phyloP scores from a whole-genome alignment of 2,888 invertebrate species.

The Rotaria macrura region DNA sequence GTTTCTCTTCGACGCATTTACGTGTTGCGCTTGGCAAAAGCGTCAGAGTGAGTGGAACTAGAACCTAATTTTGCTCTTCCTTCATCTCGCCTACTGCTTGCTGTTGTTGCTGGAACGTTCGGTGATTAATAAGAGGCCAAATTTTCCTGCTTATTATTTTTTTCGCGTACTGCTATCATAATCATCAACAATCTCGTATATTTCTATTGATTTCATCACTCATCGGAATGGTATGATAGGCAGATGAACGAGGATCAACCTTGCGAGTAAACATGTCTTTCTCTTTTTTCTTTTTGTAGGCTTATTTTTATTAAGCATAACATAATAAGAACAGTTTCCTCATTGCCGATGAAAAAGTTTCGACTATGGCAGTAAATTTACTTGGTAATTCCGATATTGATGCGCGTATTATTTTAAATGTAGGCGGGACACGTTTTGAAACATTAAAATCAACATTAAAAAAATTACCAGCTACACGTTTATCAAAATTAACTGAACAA shows the following conservation, averaged over 20 bases:
- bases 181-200: background rate
- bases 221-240: background rate
- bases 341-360: too few species aligned
- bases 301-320: background rate
- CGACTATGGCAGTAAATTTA: background rate
- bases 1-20: background rate
- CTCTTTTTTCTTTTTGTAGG: background rate
- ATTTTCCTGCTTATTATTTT: background rate
- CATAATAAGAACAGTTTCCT: background rate
- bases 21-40: background rate
- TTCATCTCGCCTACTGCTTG: background rate
- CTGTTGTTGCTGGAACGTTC: background rate
- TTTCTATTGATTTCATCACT: background rate
- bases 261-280: background rate
- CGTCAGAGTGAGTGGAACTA: background rate
- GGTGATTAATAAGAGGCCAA: background rate
- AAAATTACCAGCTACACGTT: conserved; percentile 81
- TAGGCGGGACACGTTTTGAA: conserved; percentile 80
- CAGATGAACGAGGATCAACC: background rate
- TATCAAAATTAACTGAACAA: conserved; percentile 72
- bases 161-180: background rate
- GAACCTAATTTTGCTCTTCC: conserved; percentile 12
- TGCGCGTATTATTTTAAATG: conserved; percentile 70
- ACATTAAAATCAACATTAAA: conserved; percentile 60
- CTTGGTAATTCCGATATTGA: background rate